Percentiles rank a stretch among this genome's conserved stretches.
These are phyloP conservation scores for Calliscelio sp. DNA, from an alignment of 2,888 invertebrate species.

Conservation along the genomic window DNA sequence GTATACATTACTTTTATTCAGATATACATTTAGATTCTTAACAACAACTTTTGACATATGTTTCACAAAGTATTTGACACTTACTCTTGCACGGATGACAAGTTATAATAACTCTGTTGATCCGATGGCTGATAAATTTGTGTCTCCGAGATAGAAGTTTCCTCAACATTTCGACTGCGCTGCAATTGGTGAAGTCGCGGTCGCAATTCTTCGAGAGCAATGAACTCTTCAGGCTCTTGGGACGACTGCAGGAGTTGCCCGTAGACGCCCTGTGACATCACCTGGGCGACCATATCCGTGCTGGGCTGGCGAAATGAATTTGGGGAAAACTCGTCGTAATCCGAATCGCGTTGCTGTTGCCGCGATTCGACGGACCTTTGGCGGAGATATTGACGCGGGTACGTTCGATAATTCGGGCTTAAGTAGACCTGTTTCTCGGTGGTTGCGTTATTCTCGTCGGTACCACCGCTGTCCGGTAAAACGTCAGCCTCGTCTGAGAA, in stretches of 20 bases:
- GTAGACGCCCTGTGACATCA: slow-evolving; percentile 83
- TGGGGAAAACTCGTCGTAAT: slow-evolving; percentile 76
- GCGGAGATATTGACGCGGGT: slow-evolving; percentile 53
- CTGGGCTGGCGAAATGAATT: slow-evolving; percentile 72
- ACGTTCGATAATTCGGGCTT: slow-evolving; percentile 60
- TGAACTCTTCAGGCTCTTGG: slow-evolving; percentile 82
- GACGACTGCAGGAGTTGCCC: slow-evolving; percentile 81
- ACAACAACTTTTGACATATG: no score
- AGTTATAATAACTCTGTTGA: slow-evolving; percentile 80
- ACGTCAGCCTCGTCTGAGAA: slow-evolving; percentile 71
- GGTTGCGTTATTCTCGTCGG: slow-evolving; percentile 64
- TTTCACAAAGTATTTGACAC: slow-evolving; percentile 71
- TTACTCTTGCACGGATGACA: slow-evolving; percentile 82
- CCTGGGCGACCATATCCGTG: slow-evolving; percentile 82
- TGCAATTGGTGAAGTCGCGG: slow-evolving; percentile 77
- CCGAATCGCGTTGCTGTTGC: slow-evolving; percentile 62
- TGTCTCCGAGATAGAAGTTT: slow-evolving; percentile 55
- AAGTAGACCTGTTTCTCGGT: slow-evolving; percentile 69
- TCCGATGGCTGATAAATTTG: slow-evolving; percentile 77
- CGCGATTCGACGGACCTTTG: slow-evolving; percentile 35
- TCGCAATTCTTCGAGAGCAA: slow-evolving; percentile 81
- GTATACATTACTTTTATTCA: no score
- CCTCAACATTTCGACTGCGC: slow-evolving; percentile 69
- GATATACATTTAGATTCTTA: no score
- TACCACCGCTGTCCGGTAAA: slow-evolving; percentile 77